Evolutionary conservation across 2,113 vertebrate species (phyloP), one percentile per base, ranked within the genome.

Genomic region (Alligator mississippiensis): DNA sequence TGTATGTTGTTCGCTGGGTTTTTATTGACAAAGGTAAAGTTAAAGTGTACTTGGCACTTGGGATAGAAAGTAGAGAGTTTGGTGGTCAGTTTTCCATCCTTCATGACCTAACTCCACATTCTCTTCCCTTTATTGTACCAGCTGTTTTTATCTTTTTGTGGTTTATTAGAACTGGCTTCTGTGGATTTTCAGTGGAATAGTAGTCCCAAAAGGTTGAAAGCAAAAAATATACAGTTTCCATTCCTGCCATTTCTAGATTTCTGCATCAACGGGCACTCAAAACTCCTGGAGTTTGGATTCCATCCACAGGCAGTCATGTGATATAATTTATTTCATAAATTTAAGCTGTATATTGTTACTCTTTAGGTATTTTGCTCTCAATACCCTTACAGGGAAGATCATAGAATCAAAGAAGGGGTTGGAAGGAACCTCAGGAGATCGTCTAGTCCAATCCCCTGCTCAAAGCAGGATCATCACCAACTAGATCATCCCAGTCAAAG

Each of bases 141-240:
- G 34, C 47, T 34, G 47, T 47, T 47, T 47, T 47, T 47, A 47
- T 0, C 0, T 0, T 3, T 27, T 22, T n/a, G 2, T 55, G 11
- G 78, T 6, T 66, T 79, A 57, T 10, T 2, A 2, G 11, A 22
- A 78, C 13, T 66, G 57, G 14, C 8, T 2, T 3, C 2, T 5
- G 5, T 3, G 11, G 6, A 68, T 80, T 77, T 24, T 66, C 61
- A 3, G 1, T 18, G 28, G 82, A 54, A 87, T 30, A 22, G 76
- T 21, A 61, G 28, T 54, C 25, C 11, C 34, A 78, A 18, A 82
- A 62, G 16, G 38, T 11, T 62, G 66, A 72, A 30, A 34, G 12
- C 16, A 5, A 84, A 54, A 54, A 91, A 18, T 0, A 72, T 19
- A 7, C 0, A 5, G 14, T 30, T 82, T 80, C 27, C 25, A 28